Evolutionary conservation across 2,797 vertebrate genomes (phyloP), one percentile per base, ranked within the genome.

Genomic region (Myoxocephalus aenaeus): DNA sequence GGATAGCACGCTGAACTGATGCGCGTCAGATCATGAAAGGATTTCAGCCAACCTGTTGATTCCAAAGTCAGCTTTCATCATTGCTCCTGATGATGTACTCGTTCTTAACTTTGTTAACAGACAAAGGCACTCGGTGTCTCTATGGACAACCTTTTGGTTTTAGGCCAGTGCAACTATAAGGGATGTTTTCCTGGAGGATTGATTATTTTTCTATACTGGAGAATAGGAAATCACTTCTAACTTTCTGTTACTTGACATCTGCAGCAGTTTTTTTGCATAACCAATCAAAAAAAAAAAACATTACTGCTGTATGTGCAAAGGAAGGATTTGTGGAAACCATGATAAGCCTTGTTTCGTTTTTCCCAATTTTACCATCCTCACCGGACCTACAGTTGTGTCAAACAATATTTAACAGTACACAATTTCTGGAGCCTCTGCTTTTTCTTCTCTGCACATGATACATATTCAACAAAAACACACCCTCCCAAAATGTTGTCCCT

Each of bases 121-220:
- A 90, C 38, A 70, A 80, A 84, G 82, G 73, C 82, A 53, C 83
- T 64, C 54, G 0, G 64, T 76, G 86, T 83, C 51, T 90, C 79
- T 77, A 51, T 84, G 84, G 88, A 89, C 78, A 72, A 76, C 73
- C 65, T 56, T 67, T 48, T n/a, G 87, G 87, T 83, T 84, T 80
- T 62, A 83, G 82, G 90, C 89, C 91, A 89, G 93, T 93, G 92
- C 92, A 94, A 89, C 93, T 75, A 70, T 71, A 89, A 92, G 88
- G 87, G 89, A 90, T 92, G 72, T 90, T 91, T 85, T 80, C 71
- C 81, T 87, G 82, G 77, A 89, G 86, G 87, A 84, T 71, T 82
- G 75, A 86, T 88, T 90, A 84, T 91, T 92, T 90, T 86, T 92
- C 69, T 91, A 85, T 80, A 81, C 79, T 71, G 81, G 87, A 90